phyloP scores from a whole-genome alignment of 2,888 invertebrate genomes.

The Rhabditoides inermis region DNA sequence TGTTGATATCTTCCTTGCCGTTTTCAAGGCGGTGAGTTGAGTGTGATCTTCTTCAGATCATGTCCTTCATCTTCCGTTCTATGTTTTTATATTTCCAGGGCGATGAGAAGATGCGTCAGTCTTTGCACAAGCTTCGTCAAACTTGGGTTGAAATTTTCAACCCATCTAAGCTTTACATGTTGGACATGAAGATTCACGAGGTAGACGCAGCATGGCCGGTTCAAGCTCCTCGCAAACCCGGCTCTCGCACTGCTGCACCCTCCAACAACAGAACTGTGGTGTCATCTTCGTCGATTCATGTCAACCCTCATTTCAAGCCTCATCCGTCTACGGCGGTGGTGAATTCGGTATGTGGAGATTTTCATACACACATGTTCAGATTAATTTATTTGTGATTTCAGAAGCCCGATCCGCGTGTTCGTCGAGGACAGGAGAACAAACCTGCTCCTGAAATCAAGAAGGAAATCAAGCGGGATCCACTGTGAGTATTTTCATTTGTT shows the following conservation, averaged over 20 bases:
- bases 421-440: not conserved
- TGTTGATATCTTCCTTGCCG: constrained; percentile 77
- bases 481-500: too few species aligned
- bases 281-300: too few species aligned
- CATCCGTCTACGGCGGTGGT: too few species aligned
- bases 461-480: too few species aligned
- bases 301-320: constrained; percentile 11
- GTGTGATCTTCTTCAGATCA: too few species aligned
- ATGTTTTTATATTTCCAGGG: constrained; percentile 57
- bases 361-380: too few species aligned
- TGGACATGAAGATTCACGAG: constrained; percentile 75
- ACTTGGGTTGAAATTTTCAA: constrained; percentile 88
- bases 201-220: constrained; percentile 31
- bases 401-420: constrained; percentile 4
- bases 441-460: not conserved
- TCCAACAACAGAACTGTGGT: constrained; percentile 10
- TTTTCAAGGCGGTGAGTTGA: not conserved
- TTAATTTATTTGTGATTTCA: constrained; percentile 1
- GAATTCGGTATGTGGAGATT: too few species aligned
- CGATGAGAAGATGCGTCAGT: constrained; percentile 79
- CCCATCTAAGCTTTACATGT: constrained; percentile 73
- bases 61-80: constrained; percentile 3
- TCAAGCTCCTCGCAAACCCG: too few species aligned
- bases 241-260: too few species aligned
- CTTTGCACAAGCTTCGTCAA: constrained; percentile 86